Base-by-base conservation (phyloP, 2,797 vertebrate species). In the Girardinus metallicus region DNA sequence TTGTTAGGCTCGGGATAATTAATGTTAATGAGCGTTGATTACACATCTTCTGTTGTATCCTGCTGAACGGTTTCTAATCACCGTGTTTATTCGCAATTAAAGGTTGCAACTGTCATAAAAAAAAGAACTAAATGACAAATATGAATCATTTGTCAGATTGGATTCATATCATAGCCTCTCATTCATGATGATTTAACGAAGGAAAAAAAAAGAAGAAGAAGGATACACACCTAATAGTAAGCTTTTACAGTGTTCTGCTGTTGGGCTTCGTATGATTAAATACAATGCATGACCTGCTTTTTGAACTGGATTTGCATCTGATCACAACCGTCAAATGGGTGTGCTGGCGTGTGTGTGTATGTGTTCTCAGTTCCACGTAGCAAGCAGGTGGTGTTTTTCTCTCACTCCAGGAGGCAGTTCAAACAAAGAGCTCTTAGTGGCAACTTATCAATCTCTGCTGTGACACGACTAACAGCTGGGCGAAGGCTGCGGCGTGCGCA, bases 311-410 rank as follows among this genome's bases (percentile, higher is more conserved):
- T 77, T 80, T 43, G n/a, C 80, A 83, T 46, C 53, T 47, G 74
- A 79, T 51, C 73, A 75, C 77, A 26, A 53, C 73, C 29, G 84
- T 84, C 81, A 86, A 80, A 75, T 16, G 73, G 60, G 55, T 62
- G 74, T 82, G 86, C 81, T 15, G 68, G 75, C 12, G 8, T 74
- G 80, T 76, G 77, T 81, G 86, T 39, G 34, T 26, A 12, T 12
- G 75, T 66, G 76, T 75, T 84, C 80, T 89, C 79, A 29, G 84
- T 79, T 66, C 60, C 29, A 77, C 70, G 82, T 73, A 44, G 77
- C 93, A 96, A 96, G 95, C 97, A 97, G 97, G 97, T 97, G 97
- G 96, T 97, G 96, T 96, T 97, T 97, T 90, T 96, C 96, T 96
- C 96, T 96, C 97, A 97, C 92, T 92, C 84, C 89, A 68, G 90